Base-by-base conservation (phyloP, 2,113 vertebrate species). In the Dasyornis broadbenti region DNA sequence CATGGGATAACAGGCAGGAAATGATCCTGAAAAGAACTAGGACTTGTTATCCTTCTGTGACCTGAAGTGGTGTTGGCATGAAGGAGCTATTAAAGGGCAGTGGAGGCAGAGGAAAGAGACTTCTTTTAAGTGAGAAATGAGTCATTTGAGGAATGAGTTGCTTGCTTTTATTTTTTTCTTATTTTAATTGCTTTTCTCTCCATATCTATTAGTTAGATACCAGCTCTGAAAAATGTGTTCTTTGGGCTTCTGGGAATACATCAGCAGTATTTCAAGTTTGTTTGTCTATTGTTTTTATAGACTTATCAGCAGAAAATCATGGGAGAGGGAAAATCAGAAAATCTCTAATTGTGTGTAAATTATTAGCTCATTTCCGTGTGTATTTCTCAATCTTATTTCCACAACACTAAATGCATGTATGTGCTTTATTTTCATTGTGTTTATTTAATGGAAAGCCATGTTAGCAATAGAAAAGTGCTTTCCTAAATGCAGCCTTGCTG, bases 301-400 rank as follows among this genome's bases (percentile, higher is more conserved):
- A 72, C 40, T 77, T 89, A 89, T 85, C 59, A 84, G 63, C 39
- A 93, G 65, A 91, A 97, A 92, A 89, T 82, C 71, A 82, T 7
- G 18, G 75, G 42, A 81, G 71, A 86, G 50, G 76, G 42, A 50
- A 85, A 86, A 86, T 75, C 71, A 88, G 45, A 64, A 91, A 56
- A 60, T 87, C 82, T 89, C 78, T 86, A 81, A 86, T 93, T 86
- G 17, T 60, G 37, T 92, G 19, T 70, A 78, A 86, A 63, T 91
- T 83, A 86, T 44, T 44, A 17, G 63, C 79, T 91, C 33, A 79
- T 92, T 93, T 93, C 56, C 68, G n/a, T 19, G 59, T 0, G 1
- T 76, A 20, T 69, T 83, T 57, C 24, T 23, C 37, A 14, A 50
- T 79, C 66, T 86, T 39, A 53, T 85, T 91, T 91, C 64, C 71